Base-by-base conservation (phyloP, 1,140 invertebrate species). In the Drosophila lacertosa region DNA sequence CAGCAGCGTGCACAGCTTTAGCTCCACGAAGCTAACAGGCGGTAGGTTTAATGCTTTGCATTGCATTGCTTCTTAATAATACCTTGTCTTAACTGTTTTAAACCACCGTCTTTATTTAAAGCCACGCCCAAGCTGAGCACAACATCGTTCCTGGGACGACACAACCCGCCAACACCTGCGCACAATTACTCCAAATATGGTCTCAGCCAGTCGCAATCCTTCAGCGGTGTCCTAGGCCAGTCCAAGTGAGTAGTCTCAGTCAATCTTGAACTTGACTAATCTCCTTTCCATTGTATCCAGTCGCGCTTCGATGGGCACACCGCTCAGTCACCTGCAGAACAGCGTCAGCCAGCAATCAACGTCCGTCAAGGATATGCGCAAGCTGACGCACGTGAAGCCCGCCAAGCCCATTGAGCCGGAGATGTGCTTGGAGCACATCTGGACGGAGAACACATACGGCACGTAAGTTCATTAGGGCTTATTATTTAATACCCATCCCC, bases 361-460 rank as follows among this genome's bases (percentile, higher is more conserved):
- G 33, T 91, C 88, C n/a, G 51, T 80, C 6, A 90, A 91, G 77
- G 89, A 91, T 18, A 89, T 90, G 69, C 76, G 82, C 10, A 91
- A 89, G 57, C 50, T 77, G 4, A 81, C 82, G 0, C 80, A 82
- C 55, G 69, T 88, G 0, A 83, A 91, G 51, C 93, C 94, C 32
- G 93, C 94, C 3, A 94, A 96, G 74, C 96, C 96, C 3, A 92
- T 97, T 11, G 95, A 95, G 63, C 97, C 97, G 1, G 95, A 96
- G 74, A 92, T 98, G 48, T 98, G 97, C 90, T 92, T 98, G 15
- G 97, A 98, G 83, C 95, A 97, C 77, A 92, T 98, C 13, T 98
- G 97, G 97, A 96, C 95, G 0, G 97, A 98, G 83, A 95, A 92
- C 67, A 92, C 92, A 39, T 92, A 91, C n/a, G 90, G 92, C 47